Base-by-base conservation (phyloP, 1,140 invertebrate genomes). In the Phenacoccus solenopsis region DNA sequence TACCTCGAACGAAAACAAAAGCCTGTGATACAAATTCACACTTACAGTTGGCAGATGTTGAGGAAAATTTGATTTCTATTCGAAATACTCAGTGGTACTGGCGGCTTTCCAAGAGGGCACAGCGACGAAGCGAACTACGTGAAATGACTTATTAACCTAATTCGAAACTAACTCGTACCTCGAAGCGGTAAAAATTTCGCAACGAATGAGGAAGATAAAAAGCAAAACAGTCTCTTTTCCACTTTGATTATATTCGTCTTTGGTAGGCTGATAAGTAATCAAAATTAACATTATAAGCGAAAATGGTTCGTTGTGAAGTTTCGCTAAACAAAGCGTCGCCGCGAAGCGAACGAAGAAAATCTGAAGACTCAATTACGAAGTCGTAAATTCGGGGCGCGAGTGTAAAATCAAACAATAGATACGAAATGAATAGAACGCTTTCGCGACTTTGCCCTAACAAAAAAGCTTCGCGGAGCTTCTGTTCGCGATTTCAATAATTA, bases 261-360 rank as follows among this genome's bases (percentile, higher is more conserved):
- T n/a, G n/a, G n/a, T n/a, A n/a, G 38, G 38, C 38, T 49, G 20
- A 49, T 2, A 49, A 49, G 20, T 49, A 49, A 49, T 49, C 38
- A 49, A 49, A 49, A 49, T 49, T 49, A 49, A 49, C 38, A 49
- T 49, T 49, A 49, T 49, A 49, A 49, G 38, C 38, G 38, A 49
- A 49, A 49, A 49, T 49, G 38, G 38, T 49, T 49, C 38, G 20
- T n/a, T 49, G 38, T 49, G 38, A 49, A 49, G 38, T 49, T 49
- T 49, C 20, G 20, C 38, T 16, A 49, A 49, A 49, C 38, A 49
- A 49, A 49, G n/a, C n/a, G n/a, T n/a, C n/a, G n/a, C n/a, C n/a
- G n/a, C n/a, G n/a, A n/a, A n/a, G 38, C 38, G 38, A 49, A n/a
- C 20, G 38, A 49, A 49, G 38, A 49, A 49, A 49, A 49, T 49